Evolutionary conservation across 2,113 vertebrate species (phyloP), one percentile per base, ranked within the genome.

Genomic region (Carollia perspicillata): DNA sequence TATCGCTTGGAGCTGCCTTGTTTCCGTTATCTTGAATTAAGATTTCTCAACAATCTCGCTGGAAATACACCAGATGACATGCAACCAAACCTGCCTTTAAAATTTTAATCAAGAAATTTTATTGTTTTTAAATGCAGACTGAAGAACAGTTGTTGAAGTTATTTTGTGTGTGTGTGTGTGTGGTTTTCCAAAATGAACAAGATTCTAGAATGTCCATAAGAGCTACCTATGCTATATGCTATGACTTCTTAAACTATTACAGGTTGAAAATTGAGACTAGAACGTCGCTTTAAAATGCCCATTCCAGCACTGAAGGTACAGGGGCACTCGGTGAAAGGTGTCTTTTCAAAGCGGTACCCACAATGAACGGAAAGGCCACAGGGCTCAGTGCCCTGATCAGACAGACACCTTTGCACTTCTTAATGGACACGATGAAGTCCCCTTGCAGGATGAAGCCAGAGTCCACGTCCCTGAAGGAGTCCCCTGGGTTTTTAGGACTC

Each of bases 111-210:
- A 12, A 77, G 51, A 93, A 80, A 68, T 11, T 5, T 12, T 8
- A 23, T 16, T 49, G 35, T 35, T 85, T 40, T 47, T 33, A 66
- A 78, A 79, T 13, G 69, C 69, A 80, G 69, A 28, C 79, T 65
- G 80, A 49, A 80, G 65, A 69, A 53, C 49, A n/a, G 87, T 13
- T 51, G 12, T 3, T 40, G 60, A 72, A 28, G 58, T 47, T 68
- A 16, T 4, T 53, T 42, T 77, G 44, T 53, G 35, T 77, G 37
- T 63, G 47, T 49, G 44, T 10, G 13, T 51, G 49, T 51, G 49
- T 51, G 49, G 49, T 51, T 83, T 90, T 77, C 92, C 42, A 77
- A 84, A 89, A 75, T 42, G 26, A 35, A 23, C 35, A 53, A n/a
- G 51, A 66, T 30, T 33, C 51, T 37, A 28, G 83, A 69, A 66